A percentile compares a stretch with the other conserved stretches of the same genome.
phyloP scores from a whole-genome alignment of 1,140 invertebrate species.

The Calephelis virginiensis region DNA sequence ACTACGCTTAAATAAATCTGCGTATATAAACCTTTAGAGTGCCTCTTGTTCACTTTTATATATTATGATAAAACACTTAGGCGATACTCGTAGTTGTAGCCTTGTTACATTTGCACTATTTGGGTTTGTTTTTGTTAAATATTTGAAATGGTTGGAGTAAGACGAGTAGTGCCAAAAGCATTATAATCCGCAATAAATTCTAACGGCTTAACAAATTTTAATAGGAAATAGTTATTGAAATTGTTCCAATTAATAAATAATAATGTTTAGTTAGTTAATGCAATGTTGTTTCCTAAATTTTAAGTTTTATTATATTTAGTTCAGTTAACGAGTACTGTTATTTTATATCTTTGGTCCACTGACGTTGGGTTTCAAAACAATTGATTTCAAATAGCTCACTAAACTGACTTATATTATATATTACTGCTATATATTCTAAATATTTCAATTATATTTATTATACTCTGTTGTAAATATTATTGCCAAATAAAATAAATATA shows the following conservation, averaged over 20 bases:
- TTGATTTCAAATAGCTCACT: too few relatives aligned
- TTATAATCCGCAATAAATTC: constrained; percentile 12
- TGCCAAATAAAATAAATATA: neutral
- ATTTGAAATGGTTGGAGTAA: constrained; percentile 32
- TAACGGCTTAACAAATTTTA: constrained; percentile 11
- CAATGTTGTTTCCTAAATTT: neutral
- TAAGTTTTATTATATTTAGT: neutral
- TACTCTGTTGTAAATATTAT: neutral
- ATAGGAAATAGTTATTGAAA: constrained; percentile 4
- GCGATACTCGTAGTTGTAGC: constrained; percentile 66
- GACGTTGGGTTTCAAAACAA: too few relatives aligned
- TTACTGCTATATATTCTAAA: neutral
- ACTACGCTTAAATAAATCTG: constrained; percentile 74
- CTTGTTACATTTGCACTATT: constrained; percentile 57
- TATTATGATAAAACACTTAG: constrained; percentile 73
- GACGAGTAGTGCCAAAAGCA: constrained; percentile 60
- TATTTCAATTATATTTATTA: neutral
- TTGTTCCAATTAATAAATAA: constrained; percentile 2
- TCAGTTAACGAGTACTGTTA: too few relatives aligned
- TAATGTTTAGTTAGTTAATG: neutral
- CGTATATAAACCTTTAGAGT: constrained; percentile 78
- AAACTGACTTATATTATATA: neutral
- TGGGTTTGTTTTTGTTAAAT: constrained; percentile 43
- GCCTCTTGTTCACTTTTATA: constrained; percentile 79
- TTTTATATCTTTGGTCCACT: too few relatives aligned